Evolutionary conservation across 2,797 vertebrate species (phyloP).

Genomic region (Kryptopterus vitreolus): DNA sequence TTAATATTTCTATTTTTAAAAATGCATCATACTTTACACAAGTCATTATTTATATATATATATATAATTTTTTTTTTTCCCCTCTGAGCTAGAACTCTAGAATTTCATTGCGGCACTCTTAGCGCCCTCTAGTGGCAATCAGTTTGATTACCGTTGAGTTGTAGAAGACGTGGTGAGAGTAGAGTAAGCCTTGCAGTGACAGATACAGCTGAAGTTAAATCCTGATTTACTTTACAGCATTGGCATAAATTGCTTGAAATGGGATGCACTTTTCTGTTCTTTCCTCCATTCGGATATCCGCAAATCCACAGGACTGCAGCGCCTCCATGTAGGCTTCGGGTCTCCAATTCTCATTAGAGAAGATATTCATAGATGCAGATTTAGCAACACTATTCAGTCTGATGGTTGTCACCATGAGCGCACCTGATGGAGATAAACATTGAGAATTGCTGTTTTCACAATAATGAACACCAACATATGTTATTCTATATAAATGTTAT

Average conservation of each 20-base stretch:
- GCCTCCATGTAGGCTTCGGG: slow-evolving; percentile 70
- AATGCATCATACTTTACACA: too few species aligned
- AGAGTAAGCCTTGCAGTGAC: too few species aligned
- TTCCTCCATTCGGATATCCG: slow-evolving; percentile 66
- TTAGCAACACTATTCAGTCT: slow-evolving; percentile 42
- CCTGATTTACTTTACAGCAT: slow-evolving; percentile 60
- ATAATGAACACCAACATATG: background rate
- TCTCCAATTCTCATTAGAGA: slow-evolving; percentile 64
- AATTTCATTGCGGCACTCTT: too few species aligned
- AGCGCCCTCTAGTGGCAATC: too few species aligned
- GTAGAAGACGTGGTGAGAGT: too few species aligned
- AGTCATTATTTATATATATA: too few species aligned
- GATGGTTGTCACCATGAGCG: slow-evolving; percentile 70
- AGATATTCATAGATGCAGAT: slow-evolving; percentile 51
- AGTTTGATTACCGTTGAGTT: too few species aligned
- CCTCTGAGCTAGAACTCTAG: too few species aligned
- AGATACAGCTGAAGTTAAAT: background rate
- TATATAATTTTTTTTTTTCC: too few species aligned
- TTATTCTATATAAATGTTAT: background rate
- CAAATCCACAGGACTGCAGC: slow-evolving; percentile 68
- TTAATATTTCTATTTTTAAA: too few species aligned
- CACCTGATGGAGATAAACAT: slow-evolving; percentile 55
- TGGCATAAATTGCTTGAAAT: slow-evolving; percentile 72
- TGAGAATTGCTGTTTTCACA: background rate
- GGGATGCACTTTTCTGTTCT: slow-evolving; percentile 43